Base-by-base conservation (phyloP, 2,113 vertebrate genomes). In the Chiloscyllium plagiosum region DNA sequence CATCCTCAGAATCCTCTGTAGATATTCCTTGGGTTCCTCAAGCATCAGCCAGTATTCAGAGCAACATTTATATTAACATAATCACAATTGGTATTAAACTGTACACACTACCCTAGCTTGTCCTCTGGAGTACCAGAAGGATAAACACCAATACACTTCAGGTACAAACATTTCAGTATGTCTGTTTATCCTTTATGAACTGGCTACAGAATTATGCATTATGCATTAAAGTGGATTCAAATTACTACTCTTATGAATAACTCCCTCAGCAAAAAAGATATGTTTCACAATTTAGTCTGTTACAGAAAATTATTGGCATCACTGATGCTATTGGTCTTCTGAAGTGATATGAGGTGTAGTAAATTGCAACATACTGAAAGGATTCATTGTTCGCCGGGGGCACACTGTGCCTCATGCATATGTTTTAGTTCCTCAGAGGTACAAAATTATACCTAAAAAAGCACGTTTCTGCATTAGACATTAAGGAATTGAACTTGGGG, bases 401-500 rank as follows among this genome's bases (percentile, higher is more conserved):
- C 61, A 66, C 61, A 42, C 89, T 37, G 7, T 93, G n/a, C 89
- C 66, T 93, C 89, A 93, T 93, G 89, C 89, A 68, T 66, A 68
- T 93, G 89, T 68, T 93, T 93, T 61, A 93, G 89, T 37, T 93
- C 6, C 56, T 93, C 89, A 93, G 89, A 93, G 33, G 89, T 93
- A 65, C 61, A 93, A 93, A 61, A 19, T 93, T 65, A 61, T 61
- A 93, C 89, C 89, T 93, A 42, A 37, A n/a, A 22, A 65, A 93
- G 89, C 61, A 37, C 33, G 66, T 65, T 93, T 93, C 66, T 93
- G 89, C 37, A 17, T 66, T 42, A 0, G 56, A 19, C 33, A 66
- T 93, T 17, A 20, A 83, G 37, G n/a, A 65, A 93, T 66, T 42
- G 17, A 22, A 42, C 37, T n/a, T 3, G 61, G 17, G 61, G 33